Conservation (phyloP, 2,113 vertebrate species). For the Odontesthes bonariensis region DNA sequence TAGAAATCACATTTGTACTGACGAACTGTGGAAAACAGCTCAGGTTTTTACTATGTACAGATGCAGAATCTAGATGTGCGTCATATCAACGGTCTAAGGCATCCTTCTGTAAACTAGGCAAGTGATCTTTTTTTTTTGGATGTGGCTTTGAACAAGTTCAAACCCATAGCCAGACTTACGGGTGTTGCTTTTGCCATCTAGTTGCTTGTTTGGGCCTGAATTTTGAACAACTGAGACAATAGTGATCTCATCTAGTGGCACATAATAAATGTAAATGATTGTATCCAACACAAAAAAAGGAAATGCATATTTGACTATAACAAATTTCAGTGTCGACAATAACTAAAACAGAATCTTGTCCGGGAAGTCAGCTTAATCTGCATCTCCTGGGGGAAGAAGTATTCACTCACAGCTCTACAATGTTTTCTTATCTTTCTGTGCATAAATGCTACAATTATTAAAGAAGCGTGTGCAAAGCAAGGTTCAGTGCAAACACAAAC, state of each 20-base stretch:
- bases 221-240: conserved; percentile 3
- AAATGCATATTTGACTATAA: conserved; percentile 32
- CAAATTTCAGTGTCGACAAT: conserved; percentile 31
- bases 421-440: conserved; percentile 56
- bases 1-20: conserved; percentile 52
- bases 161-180: neutral
- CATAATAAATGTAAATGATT: conserved; percentile 32
- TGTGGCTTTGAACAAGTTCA: conserved; percentile 22
- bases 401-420: conserved; percentile 61
- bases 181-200: conserved; percentile 2
- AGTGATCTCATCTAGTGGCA: conserved; percentile 44
- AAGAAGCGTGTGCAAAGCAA: conserved; percentile 72
- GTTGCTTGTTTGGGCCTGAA: conserved; percentile 10
- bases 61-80: conserved; percentile 20
- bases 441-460: conserved; percentile 70
- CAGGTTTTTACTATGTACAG: conserved; percentile 4
- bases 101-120: conserved; percentile 38
- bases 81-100: conserved; percentile 53
- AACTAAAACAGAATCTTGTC: conserved; percentile 35
- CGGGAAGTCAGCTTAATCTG: conserved; percentile 42
- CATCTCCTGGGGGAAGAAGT: conserved; percentile 40
- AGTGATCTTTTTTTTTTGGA: conserved; percentile 19
- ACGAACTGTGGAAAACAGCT: conserved; percentile 42
- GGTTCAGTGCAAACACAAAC: conserved; percentile 58
- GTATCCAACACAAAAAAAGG: conserved; percentile 33